These are phyloP conservation scores for Scomber scombrus DNA, from an alignment of 2,113 vertebrate genomes.

Conservation along the genomic window DNA sequence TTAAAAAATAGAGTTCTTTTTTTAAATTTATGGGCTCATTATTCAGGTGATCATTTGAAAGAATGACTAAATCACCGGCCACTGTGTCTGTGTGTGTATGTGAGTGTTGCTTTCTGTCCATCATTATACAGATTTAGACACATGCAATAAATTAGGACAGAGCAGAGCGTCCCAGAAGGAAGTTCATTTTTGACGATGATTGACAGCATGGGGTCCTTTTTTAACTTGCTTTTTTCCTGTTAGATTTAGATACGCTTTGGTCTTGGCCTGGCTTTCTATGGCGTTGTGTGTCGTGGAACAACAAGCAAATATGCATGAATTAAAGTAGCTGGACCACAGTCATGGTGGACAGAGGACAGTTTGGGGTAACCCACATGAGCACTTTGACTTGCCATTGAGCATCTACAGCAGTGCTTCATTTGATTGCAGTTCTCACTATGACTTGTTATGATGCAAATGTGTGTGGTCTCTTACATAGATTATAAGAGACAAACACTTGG, in stretches of 20 bases:
- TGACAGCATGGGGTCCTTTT: not conserved
- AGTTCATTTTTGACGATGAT: not conserved
- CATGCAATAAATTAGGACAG: no score
- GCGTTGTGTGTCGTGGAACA: not conserved
- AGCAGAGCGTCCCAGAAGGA: no score
- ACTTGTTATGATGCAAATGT: slow-evolving; percentile 36
- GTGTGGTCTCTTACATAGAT: slow-evolving; percentile 55
- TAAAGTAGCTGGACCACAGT: not conserved
- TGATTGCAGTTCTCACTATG: slow-evolving; percentile 21
- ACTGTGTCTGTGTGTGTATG: no score
- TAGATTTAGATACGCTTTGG: not conserved
- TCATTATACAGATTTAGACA: no score
- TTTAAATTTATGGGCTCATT: not conserved
- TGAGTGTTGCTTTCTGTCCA: no score
- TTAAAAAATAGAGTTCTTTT: not conserved
- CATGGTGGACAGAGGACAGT: not conserved
- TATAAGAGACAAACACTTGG: slow-evolving; percentile 59
- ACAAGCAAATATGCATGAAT: not conserved
- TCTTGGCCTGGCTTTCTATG: not conserved
- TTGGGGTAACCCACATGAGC: not conserved
- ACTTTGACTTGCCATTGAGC: not conserved
- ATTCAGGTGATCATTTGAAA: not conserved
- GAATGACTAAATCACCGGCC: not conserved
- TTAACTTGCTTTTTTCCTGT: not conserved
- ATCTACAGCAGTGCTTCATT: slow-evolving; percentile 18